Evolutionary conservation across 2,797 vertebrate species (phyloP).

Genomic region (Myotis daubentonii): DNA sequence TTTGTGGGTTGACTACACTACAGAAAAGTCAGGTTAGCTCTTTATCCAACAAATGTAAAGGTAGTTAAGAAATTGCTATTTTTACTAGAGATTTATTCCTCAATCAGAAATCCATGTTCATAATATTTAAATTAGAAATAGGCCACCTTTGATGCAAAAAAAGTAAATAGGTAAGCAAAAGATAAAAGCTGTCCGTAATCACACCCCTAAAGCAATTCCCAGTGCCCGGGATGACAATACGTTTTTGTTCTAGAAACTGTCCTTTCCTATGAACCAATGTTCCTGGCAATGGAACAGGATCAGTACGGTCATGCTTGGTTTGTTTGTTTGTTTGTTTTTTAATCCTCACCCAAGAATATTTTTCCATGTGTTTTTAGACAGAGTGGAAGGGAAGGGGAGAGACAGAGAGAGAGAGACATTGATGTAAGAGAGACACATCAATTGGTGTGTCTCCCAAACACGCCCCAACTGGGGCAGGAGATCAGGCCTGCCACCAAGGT

Average conservation of each 20-base stretch:
- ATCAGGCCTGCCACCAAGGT: no score
- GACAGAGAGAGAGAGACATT: no score
- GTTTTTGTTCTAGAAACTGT: background rate
- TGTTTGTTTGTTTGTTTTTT: no score
- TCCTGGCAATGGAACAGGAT: background rate
- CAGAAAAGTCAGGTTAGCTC: background rate
- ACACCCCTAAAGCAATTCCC: background rate
- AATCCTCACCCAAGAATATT: no score
- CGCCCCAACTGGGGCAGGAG: no score
- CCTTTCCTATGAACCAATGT: background rate
- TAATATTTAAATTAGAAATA: conserved; percentile 11
- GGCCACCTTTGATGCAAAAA: background rate
- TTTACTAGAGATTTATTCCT: background rate
- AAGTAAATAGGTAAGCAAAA: background rate
- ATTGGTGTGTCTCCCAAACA: no score
- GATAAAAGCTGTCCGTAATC: background rate
- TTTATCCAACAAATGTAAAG: background rate
- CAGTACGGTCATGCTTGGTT: background rate
- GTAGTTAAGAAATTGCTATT: background rate
- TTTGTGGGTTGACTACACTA: background rate
- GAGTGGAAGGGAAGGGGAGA: no score
- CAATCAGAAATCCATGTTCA: background rate
- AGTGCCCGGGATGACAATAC: no score
- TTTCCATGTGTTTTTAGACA: no score
- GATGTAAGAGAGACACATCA: no score